Percentiles rank a stretch among this genome's conserved stretches.
Conservation (phyloP, 2,797 vertebrate genomes). For the Halcyon leucocephala region DNA sequence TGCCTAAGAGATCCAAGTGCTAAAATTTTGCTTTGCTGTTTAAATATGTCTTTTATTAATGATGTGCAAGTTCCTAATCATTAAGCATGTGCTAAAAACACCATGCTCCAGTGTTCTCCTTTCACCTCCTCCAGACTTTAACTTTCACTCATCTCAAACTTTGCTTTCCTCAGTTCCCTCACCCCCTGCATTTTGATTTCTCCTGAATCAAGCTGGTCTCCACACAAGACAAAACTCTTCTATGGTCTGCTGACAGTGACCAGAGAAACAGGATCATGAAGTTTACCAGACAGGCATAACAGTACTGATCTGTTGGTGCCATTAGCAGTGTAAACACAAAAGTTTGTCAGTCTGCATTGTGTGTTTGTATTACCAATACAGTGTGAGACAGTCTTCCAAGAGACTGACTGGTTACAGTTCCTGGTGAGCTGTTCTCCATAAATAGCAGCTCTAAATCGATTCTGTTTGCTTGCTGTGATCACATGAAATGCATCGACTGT, state of each 20-base stretch:
- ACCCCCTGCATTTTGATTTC: background rate
- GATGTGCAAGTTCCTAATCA: background rate
- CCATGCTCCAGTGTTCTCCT: background rate
- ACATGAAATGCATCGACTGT: conserved; percentile 43
- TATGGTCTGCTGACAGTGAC: background rate
- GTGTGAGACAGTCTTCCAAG: background rate
- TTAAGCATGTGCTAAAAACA: background rate
- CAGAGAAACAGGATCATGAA: background rate
- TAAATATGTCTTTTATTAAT: background rate
- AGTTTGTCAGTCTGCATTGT: background rate
- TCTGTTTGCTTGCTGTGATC: conserved; percentile 40
- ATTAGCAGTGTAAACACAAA: background rate
- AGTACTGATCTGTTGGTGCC: background rate
- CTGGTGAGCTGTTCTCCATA: conserved; percentile 26
- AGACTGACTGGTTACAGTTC: conserved; percentile 19
- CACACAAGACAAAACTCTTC: background rate
- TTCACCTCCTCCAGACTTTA: background rate
- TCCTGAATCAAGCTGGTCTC: background rate
- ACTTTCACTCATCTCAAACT: background rate
- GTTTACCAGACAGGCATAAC: background rate
- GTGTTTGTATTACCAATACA: background rate
- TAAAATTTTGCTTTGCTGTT: background rate
- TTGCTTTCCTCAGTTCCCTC: background rate
- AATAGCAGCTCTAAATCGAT: conserved; percentile 61
- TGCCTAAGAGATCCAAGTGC: background rate